These are phyloP conservation scores for Prinia subflava DNA, from an alignment of 2,113 vertebrate genomes.

Conservation along the genomic window DNA sequence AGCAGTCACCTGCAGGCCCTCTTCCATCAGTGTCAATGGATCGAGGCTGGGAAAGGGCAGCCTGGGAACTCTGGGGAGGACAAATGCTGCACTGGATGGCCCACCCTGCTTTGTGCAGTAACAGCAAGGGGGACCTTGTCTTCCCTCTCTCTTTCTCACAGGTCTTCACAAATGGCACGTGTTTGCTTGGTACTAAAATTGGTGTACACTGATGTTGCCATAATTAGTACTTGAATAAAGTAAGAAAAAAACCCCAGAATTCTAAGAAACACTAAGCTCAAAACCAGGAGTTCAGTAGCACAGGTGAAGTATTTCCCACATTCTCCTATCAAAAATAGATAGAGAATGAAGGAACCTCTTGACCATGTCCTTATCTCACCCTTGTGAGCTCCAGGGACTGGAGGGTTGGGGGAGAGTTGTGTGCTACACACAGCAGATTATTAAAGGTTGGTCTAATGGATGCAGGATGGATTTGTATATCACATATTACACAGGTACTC, in stretches of 20 bases:
- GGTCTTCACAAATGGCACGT: background rate
- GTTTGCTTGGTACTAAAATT: background rate
- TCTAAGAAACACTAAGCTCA: background rate
- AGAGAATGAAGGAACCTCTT: background rate
- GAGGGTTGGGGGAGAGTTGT: background rate
- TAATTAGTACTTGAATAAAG: background rate
- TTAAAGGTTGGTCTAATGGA: background rate
- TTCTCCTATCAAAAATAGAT: conserved; percentile 6
- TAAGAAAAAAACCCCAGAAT: background rate
- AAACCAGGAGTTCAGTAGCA: background rate
- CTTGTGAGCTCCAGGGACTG: background rate
- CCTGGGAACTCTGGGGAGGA: accelerated
- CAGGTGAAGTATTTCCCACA: background rate
- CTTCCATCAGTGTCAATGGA: accelerated
- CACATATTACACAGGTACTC: background rate
- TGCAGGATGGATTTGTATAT: background rate
- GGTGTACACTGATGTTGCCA: background rate
- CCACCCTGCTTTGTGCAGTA: background rate
- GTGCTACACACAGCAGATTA: background rate
- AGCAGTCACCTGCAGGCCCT: background rate
- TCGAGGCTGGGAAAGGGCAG: background rate
- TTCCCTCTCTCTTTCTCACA: background rate
- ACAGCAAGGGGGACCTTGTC: background rate
- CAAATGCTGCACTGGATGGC: background rate
- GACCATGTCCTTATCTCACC: background rate